Evolutionary conservation across 53 echinoderm and acorn worm species (phyloP), one percentile per base, ranked within the genome.

Genomic region (Echinometra lucunter): DNA sequence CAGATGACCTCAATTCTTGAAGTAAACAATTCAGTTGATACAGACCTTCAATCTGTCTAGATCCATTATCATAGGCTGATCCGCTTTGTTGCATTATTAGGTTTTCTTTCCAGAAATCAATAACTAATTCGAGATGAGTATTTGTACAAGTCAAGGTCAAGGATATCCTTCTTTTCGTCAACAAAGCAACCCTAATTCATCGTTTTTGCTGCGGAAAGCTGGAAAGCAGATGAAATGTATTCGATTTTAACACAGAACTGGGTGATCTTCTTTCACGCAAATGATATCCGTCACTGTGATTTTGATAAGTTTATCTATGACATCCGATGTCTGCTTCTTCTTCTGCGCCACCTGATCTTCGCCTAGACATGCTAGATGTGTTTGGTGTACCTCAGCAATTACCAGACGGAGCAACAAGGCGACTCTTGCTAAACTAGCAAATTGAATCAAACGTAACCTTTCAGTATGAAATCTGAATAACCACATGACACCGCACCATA

Each of bases 381-480:
- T 18, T 63, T 15, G 0, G 63, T 15, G 78, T 78, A 78, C 78
- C 23, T 21, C 78, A 38, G 38, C 78, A 42, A 78, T 75, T 75
- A 40, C 18, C 38, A 12, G 5, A 18, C 5, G 40, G 40, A 40
- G 78, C 75, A 40, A 34, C 42, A 75, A 40, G 78, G 38, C 40
- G 78, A 28, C 5, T 75, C 34, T 21, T 42, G 17, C 38, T 75
- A 75, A 75, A 40, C 19, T 75, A 40, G 75, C 40, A 75, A 75
- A 75, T 75, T 75, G 75, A 40, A 38, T 75, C 40, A 19, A 38
- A 21, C 75, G 42, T 75, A 75, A 75, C 75, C 75, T 75, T 75
- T 75, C 38, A 16, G 40, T 38, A 38, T 78, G 38, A 42, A 19
- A 78, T 78, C 10, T 78, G 19, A 40, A 42, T 11, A 42, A 40